Evolutionary conservation across 1,140 invertebrate species (phyloP), one percentile per base, ranked within the genome.

Genomic region (Periplaneta americana): DNA sequence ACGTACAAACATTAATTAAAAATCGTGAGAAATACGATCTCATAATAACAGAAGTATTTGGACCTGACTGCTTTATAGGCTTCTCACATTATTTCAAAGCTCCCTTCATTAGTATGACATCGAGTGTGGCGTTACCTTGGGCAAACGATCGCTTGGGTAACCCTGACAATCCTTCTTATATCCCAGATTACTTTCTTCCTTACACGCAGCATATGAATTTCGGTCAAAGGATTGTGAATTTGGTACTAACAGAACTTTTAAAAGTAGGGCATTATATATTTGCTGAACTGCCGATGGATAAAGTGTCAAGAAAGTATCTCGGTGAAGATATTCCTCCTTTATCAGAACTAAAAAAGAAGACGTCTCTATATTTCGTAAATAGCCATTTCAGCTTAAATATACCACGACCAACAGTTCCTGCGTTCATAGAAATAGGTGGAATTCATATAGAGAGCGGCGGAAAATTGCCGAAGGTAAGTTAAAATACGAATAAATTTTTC

Each of bases 261-360:
- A 74, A 75, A 31, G 32, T 75, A 34, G 77, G 77, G 13, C 35
- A 78, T 28, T 78, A 31, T 13, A 18, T 34, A 17, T 78, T 37
- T 2, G 31, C 35, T 28, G 33, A 78, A 13, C 15, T 32, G n/a
- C 77, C 77, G 13, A 78, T 48, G 33, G 32, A 48, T 22, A 31
- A 32, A 28, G 13, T 91, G 0, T 86, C 90, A 6, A 85, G 90
- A 66, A 84, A 88, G 48, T 83, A 85, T 48, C 90, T 88, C 37
- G 87, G 87, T 0, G 85, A 84, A 32, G 86, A 84, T 34, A 82
- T 91, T 9, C 86, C 86, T 3, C 84, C 87, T 17, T 74, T 92
- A 3, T 31, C 36, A 1, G 86, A 89, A 0, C 85, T 92, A 10
- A 86, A 85, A 0, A 83, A 82, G 9, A 87, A 89, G n/a, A 83